These are phyloP conservation scores for Eristalis intricaria DNA, from an alignment of 2,888 invertebrate species.

Conservation along the genomic window DNA sequence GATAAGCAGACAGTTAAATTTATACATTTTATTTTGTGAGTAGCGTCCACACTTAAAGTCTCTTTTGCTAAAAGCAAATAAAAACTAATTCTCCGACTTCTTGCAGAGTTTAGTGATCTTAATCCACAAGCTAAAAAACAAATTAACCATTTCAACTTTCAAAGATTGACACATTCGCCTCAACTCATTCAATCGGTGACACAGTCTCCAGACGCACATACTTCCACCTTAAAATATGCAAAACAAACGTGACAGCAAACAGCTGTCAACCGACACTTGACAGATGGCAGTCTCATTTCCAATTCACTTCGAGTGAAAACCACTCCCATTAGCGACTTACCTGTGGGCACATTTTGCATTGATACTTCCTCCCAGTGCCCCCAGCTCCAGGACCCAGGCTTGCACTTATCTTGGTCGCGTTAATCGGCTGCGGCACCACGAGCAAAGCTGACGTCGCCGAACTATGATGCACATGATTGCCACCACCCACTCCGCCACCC, in stretches of 20 bases:
- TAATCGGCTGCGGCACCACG: conserved; percentile 94
- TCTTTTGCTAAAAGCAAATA: too few relatives aligned
- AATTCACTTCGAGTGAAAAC: neutral
- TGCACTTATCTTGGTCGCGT: conserved; percentile 85
- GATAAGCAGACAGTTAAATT: too few relatives aligned
- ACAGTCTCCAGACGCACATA: neutral
- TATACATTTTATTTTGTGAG: too few relatives aligned
- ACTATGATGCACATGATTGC: conserved; percentile 82
- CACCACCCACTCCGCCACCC: conserved; percentile 73
- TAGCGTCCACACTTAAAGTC: too few relatives aligned
- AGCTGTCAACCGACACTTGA: neutral
- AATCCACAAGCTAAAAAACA: too few relatives aligned
- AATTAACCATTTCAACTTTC: too few relatives aligned
- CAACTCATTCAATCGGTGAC: neutral
- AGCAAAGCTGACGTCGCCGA: conserved; percentile 86
- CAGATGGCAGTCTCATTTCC: neutral
- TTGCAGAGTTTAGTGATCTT: too few relatives aligned
- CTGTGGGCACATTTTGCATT: conserved; percentile 99
- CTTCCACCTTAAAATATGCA: neutral
- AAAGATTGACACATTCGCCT: neutral
- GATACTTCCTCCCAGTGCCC: conserved; percentile 88
- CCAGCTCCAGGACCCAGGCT: conserved; percentile 78
- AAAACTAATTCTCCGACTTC: too few relatives aligned
- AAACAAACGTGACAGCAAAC: neutral
- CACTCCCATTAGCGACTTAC: conserved; percentile 83